These are phyloP conservation scores for Trissolcus japonicus DNA, from an alignment of 2,888 invertebrate genomes.

Conservation along the genomic window DNA sequence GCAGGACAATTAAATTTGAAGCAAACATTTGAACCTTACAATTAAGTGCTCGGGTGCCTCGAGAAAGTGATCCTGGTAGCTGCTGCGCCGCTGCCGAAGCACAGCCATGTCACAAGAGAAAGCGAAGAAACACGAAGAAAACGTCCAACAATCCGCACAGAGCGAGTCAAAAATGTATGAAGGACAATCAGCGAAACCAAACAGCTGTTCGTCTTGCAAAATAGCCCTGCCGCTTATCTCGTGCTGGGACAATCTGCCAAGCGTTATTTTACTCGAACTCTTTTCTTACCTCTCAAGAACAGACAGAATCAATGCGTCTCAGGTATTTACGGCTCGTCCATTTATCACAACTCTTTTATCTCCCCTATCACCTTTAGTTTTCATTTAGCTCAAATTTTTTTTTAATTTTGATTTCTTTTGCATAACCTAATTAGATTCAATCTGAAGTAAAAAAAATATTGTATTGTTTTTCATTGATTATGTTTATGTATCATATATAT, in stretches of 20 bases:
- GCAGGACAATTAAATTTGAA: constrained; percentile 37
- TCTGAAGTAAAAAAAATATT: background rate
- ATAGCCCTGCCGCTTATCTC: constrained; percentile 58
- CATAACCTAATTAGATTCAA: too few relatives aligned
- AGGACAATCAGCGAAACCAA: constrained; percentile 65
- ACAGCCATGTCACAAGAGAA: constrained; percentile 42
- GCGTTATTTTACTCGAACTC: constrained; percentile 76
- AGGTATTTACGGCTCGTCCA: constrained; percentile 62
- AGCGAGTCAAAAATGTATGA: constrained; percentile 59
- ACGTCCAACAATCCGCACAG: constrained; percentile 19
- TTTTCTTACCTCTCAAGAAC: constrained; percentile 74
- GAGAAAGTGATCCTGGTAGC: constrained; percentile 18
- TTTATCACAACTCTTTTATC: background rate
- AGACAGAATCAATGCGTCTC: constrained; percentile 71
- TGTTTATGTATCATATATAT: background rate
- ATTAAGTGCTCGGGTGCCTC: constrained; percentile 12
- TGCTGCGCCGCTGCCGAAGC: constrained; percentile 7
- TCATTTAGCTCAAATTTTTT: background rate
- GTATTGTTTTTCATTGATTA: background rate
- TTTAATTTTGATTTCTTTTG: background rate
- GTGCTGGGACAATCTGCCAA: constrained; percentile 76
- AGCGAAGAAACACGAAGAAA: constrained; percentile 45
- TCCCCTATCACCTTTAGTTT: background rate
- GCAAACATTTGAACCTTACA: constrained; percentile 13
- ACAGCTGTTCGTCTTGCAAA: constrained; percentile 69